phyloP scores from a whole-genome alignment of 2,113 vertebrate genomes.

The Hippoglossus stenolepis region DNA sequence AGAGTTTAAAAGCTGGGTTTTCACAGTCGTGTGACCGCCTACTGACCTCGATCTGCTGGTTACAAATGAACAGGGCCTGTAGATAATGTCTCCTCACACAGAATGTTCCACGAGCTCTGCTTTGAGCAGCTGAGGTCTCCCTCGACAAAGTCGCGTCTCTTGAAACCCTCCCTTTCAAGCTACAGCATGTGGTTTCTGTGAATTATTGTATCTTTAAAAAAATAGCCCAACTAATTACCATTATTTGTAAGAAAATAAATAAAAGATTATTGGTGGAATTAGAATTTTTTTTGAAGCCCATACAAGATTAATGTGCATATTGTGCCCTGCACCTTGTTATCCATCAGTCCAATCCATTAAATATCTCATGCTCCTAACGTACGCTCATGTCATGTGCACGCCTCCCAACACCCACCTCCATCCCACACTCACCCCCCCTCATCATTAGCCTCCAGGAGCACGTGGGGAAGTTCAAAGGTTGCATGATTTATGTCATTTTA shows the following conservation, averaged over 20 bases:
- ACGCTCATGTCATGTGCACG: constrained; percentile 18
- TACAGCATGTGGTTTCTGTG: not conserved
- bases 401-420: constrained; percentile 18
- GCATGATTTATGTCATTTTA: constrained; percentile 24
- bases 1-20: not conserved
- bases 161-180: not conserved
- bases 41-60: not conserved
- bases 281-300: not conserved
- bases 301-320: not conserved
- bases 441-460: constrained; percentile 71
- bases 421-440: constrained; percentile 31
- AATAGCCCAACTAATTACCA: not conserved
- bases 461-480: constrained; percentile 66
- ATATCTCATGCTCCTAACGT: not conserved
- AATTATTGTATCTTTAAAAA: not conserved
- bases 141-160: not conserved
- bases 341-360: not conserved
- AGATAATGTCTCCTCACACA: not conserved
- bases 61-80: not conserved
- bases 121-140: not conserved
- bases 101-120: not conserved
- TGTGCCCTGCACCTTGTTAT: not conserved
- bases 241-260: not conserved
- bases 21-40: not conserved
- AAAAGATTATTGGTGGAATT: not conserved